Conservation (phyloP, 2,797 vertebrate genomes). For the Microctenopoma lineatum region DNA sequence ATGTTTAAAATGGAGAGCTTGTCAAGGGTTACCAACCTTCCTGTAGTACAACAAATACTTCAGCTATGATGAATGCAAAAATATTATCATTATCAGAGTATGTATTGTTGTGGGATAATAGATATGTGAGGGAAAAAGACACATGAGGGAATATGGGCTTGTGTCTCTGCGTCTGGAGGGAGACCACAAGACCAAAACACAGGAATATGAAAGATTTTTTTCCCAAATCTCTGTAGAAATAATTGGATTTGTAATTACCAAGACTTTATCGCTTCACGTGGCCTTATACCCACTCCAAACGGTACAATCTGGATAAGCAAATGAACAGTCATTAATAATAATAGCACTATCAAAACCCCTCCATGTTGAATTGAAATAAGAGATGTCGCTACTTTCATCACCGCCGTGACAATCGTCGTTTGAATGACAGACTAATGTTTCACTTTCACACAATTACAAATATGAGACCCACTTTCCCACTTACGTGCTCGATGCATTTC, state of each 20-base stretch:
- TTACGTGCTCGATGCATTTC: conserved; percentile 62
- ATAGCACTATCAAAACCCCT: conserved; percentile 89
- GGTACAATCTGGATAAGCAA: conserved; percentile 87
- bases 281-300: conserved; percentile 73
- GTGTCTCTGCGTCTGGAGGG: conserved; percentile 12
- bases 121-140: conserved; percentile 3
- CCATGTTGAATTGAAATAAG: conserved; percentile 81
- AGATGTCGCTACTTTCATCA: conserved; percentile 85
- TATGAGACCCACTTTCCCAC: conserved; percentile 67
- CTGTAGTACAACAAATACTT: conserved; percentile 14
- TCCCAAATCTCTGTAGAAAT: conserved; percentile 86
- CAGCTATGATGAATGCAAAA: conserved; percentile 23
- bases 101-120: conserved; percentile 26
- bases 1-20: conserved; percentile 25
- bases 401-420: conserved; percentile 82
- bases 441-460: conserved; percentile 81
- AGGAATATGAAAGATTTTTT: conserved; percentile 77
- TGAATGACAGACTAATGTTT: conserved; percentile 82
- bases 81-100: conserved; percentile 44
- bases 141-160: neutral
- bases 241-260: conserved; percentile 90
- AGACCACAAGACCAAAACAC: conserved; percentile 49
- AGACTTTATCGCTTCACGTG: conserved; percentile 83
- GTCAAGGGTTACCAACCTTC: conserved; percentile 11
- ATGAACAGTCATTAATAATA: conserved; percentile 90